Evolutionary conservation across 2,113 vertebrate species (phyloP), one percentile per base, ranked within the genome.

Genomic region (Leucosticte australis): DNA sequence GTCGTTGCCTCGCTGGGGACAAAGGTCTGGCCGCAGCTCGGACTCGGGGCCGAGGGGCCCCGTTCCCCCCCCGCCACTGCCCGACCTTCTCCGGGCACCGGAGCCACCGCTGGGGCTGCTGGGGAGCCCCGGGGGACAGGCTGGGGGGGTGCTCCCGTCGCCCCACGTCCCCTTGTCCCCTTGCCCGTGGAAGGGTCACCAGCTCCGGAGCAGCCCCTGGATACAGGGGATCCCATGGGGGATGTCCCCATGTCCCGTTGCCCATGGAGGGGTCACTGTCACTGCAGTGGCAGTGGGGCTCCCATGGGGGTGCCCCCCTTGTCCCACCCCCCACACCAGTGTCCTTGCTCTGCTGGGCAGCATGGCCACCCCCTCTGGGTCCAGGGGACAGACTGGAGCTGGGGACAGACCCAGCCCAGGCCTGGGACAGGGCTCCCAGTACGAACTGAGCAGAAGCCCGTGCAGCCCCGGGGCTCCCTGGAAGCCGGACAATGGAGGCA

Each of bases 11-110:
- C 75, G 10, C 47, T 24, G 47, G 75, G 85, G 75, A n/a, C 85
- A 88, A 88, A 88, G 85, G 85, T 80, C 75, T 16, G 31, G 27
- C 74, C n/a, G 46, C 84, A 28, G 84, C 64, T 77, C 47, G 65
- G 84, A n/a, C 24, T 41, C 35, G 41, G 18, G 10, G 46, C 74
- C 24, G 41, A 30, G 41, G 16, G 49, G 67, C 57, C 41, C n/a
- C 17, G 14, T 19, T 42, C 26, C 42, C 1, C 42, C 50, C 76
- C 24, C 65, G 11, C 27, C 41, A 0, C 35, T 10, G 49, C 8
- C 27, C 26, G 70, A 65, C 83, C 50, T 65, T 41, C 11, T 14
- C 19, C n/a, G 23, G 42, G 6, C 41, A 42, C 26, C 26, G 27
- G 62, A 44, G 53, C 35, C 44, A 3, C 22, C 37, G 9, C 22